Evolutionary conservation across 1,140 invertebrate species (phyloP).

Genomic region (Bradysia coprophila): DNA sequence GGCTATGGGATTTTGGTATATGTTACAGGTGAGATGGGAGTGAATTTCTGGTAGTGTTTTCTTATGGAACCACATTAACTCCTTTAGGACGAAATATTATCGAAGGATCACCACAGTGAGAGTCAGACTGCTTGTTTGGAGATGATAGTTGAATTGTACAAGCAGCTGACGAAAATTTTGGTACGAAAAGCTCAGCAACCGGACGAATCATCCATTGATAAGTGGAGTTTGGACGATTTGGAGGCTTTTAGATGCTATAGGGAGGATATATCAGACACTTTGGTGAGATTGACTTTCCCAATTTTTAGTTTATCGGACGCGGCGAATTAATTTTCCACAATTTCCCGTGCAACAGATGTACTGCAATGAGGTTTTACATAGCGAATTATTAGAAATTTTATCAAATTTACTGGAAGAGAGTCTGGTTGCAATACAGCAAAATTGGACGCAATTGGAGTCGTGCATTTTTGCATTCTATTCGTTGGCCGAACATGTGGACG

Average conservation of each 20-base stretch:
- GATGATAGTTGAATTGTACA: conserved; percentile 19
- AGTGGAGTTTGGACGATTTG: conserved; percentile 45
- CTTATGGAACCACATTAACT: not conserved
- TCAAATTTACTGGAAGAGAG: conserved; percentile 32
- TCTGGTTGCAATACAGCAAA: conserved; percentile 24
- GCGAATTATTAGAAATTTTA: conserved; percentile 44
- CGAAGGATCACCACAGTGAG: conserved; percentile 12
- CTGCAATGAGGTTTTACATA: conserved; percentile 58
- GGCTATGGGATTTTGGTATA: conserved; percentile 81
- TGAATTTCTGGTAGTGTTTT: not conserved
- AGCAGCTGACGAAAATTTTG: conserved; percentile 18
- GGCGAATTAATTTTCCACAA: too few relatives aligned
- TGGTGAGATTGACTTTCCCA: conserved; percentile 30
- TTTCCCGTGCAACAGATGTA: too few relatives aligned
- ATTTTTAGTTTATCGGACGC: not conserved
- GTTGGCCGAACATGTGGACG: conserved; percentile 52
- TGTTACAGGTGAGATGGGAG: conserved; percentile 60
- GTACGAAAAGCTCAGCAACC: conserved; percentile 21
- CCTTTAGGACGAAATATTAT: conserved; percentile 16
- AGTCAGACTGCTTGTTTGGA: conserved; percentile 17
- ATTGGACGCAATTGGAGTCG: conserved; percentile 37
- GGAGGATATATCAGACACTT: conserved; percentile 77
- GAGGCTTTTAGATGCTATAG: conserved; percentile 78
- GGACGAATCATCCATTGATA: conserved; percentile 18
- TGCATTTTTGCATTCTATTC: conserved; percentile 66